Conservation (phyloP, 2,888 invertebrate genomes). For the Apamea anceps region DNA sequence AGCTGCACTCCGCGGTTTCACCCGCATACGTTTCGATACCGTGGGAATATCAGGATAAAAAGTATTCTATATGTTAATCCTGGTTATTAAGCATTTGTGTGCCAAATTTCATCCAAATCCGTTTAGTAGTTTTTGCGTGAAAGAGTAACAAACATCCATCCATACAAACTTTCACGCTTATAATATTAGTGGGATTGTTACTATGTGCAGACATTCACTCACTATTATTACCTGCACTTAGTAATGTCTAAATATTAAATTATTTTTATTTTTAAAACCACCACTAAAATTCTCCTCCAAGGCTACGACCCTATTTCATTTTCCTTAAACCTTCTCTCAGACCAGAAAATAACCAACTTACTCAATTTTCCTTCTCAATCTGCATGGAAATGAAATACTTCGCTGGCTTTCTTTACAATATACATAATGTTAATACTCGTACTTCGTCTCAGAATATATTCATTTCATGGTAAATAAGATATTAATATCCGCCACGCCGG, state of each 20-base stretch:
- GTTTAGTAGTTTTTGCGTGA: no score
- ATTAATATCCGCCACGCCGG: slow-evolving; percentile 38
- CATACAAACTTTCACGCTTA: no score
- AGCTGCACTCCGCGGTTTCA: no score
- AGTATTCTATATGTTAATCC: no score
- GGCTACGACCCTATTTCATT: neutral
- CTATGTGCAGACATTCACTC: neutral
- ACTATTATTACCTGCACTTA: neutral
- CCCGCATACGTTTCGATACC: no score
- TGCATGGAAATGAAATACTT: slow-evolving; percentile 54
- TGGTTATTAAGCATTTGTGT: no score
- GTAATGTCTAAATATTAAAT: neutral
- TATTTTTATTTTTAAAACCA: neutral
- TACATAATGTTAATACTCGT: slow-evolving; percentile 43
- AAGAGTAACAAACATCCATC: no score
- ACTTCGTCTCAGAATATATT: slow-evolving; percentile 44
- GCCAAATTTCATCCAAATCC: no score
- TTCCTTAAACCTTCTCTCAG: slow-evolving; percentile 21
- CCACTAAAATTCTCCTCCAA: neutral
- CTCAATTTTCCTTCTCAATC: slow-evolving; percentile 46
- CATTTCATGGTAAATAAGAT: slow-evolving; percentile 46
- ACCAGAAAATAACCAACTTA: slow-evolving; percentile 34
- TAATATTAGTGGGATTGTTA: no score
- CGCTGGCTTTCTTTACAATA: slow-evolving; percentile 37
- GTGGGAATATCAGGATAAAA: no score